Conservation (phyloP, 2,797 vertebrate genomes). For the Clarias laeviceps region DNA sequence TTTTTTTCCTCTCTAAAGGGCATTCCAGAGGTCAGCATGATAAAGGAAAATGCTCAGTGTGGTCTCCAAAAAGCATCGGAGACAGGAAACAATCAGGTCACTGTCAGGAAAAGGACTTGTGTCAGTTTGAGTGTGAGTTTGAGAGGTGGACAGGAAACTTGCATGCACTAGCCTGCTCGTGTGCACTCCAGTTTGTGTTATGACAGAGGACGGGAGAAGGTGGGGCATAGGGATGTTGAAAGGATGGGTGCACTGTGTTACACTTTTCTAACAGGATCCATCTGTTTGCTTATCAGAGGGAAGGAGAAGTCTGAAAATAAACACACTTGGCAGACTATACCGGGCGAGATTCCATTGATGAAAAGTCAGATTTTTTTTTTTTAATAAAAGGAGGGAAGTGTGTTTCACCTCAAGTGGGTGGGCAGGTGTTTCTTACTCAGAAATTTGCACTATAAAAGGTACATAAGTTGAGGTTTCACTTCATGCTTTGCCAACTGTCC, state of each 20-base stretch:
- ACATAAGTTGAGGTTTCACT: conserved; percentile 53
- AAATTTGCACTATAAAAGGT: background rate
- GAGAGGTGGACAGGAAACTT: conserved; percentile 65
- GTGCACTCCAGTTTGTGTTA: conserved; percentile 32
- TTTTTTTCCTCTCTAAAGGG: conserved; percentile 62
- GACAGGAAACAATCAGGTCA: conserved; percentile 74
- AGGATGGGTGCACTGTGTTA: conserved; percentile 40
- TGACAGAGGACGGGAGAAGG: conserved; percentile 39
- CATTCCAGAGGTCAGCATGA: conserved; percentile 57
- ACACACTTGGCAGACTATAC: conserved; percentile 50
- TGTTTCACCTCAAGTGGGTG: background rate
- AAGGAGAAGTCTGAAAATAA: conserved; percentile 57
- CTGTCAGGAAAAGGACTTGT: conserved; percentile 75
- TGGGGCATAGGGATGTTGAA: conserved; percentile 32
- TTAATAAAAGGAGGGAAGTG: background rate
- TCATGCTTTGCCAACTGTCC: conserved; percentile 67
- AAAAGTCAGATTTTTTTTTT: background rate
- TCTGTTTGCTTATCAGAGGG: conserved; percentile 61
- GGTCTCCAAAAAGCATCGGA: conserved; percentile 70
- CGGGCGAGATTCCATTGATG: conserved; percentile 53
- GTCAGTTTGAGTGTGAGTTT: conserved; percentile 65
- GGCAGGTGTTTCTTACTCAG: conserved; percentile 23
- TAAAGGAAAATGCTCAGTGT: conserved; percentile 63
- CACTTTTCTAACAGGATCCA: conserved; percentile 60
- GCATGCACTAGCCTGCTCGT: conserved; percentile 32